Percentiles rank a stretch among this genome's conserved stretches.
phyloP scores from a whole-genome alignment of 2,113 vertebrate genomes.

The Ranitomeya variabilis region DNA sequence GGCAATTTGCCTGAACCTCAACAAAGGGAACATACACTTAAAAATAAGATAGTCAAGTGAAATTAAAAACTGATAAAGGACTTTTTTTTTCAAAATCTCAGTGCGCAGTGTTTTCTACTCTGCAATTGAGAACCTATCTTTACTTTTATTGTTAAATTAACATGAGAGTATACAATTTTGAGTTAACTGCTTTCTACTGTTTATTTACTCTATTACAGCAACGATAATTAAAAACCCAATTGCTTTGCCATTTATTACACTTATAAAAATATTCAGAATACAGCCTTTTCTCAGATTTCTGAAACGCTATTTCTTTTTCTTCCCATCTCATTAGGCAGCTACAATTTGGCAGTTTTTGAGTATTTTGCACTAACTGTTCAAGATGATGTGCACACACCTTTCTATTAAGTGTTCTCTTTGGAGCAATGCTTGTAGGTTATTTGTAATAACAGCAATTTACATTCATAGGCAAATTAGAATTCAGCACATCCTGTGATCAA shows the following conservation, averaged over 20 bases:
- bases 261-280: conserved; percentile 3
- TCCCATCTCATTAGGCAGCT: conserved; percentile 39
- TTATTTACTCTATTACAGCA: not conserved
- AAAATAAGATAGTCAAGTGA: too few relatives aligned
- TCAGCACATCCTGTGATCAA: conserved; percentile 68
- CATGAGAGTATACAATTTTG: not conserved
- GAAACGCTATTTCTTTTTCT: conserved; percentile 2
- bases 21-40: not conserved
- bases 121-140: not conserved
- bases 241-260: not conserved
- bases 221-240: conserved; percentile 1
- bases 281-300: not conserved
- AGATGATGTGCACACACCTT: conserved; percentile 65
- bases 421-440: conserved; percentile 61
- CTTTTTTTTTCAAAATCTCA: not conserved
- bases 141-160: not conserved
- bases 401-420: conserved; percentile 67
- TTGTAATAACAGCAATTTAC: conserved; percentile 71
- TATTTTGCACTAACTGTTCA: conserved; percentile 50
- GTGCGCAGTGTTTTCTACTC: not conserved
- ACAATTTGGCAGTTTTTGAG: conserved; percentile 30
- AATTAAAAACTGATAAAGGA: too few relatives aligned
- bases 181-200: not conserved
- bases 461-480: conserved; percentile 71
- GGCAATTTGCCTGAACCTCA: too few relatives aligned